Evolutionary conservation across 2,797 vertebrate species (phyloP).

Genomic region (Sebastes jordani): DNA sequence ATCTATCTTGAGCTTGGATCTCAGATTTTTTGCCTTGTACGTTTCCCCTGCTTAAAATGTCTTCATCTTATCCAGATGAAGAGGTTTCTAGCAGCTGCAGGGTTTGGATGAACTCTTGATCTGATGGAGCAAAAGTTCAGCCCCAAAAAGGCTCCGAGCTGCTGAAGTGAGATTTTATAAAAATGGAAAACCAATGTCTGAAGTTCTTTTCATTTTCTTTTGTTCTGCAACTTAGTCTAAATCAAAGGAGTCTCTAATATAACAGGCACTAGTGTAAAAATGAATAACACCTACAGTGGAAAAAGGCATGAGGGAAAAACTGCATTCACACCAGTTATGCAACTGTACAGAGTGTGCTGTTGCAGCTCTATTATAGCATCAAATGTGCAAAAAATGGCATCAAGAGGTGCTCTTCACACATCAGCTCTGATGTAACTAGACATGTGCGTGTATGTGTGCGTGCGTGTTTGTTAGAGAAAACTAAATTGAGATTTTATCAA

Average conservation of each 20-base stretch:
- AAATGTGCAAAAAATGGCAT: constrained; percentile 65
- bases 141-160: neutral
- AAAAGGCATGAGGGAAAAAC: constrained; percentile 7
- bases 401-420: constrained; percentile 61
- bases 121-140: neutral
- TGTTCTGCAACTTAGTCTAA: neutral
- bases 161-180: neutral
- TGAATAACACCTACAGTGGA: neutral
- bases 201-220: neutral
- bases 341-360: constrained; percentile 48
- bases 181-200: constrained; percentile 7
- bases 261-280: neutral
- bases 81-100: neutral
- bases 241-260: neutral
- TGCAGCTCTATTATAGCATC: constrained; percentile 54
- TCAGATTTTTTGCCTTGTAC: neutral
- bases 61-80: neutral
- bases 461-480: neutral
- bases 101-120: neutral
- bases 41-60: neutral
- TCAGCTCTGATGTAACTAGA: constrained; percentile 43
- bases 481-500: neutral
- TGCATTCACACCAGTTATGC: constrained; percentile 59
- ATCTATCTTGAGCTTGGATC: neutral
- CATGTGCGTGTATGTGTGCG: neutral